These are phyloP conservation scores for Cheirogaleus major DNA, from an alignment of 2,797 vertebrate genomes.

Conservation along the genomic window DNA sequence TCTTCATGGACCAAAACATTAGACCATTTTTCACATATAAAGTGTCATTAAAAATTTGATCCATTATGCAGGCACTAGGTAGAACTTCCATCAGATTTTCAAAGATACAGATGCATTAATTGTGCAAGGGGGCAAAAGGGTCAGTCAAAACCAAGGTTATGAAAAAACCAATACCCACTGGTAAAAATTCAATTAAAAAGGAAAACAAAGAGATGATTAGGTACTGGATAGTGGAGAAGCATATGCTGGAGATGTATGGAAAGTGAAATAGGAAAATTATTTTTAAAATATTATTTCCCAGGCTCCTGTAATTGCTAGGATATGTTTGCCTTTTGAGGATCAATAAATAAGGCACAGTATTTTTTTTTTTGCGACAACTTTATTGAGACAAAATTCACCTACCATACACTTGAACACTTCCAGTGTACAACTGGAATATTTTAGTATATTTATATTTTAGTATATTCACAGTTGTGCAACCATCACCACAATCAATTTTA, in stretches of 20 bases:
- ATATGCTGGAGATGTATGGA: background rate
- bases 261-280: background rate
- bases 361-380: background rate
- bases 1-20: background rate
- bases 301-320: background rate
- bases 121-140: background rate
- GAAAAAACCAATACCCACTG: background rate
- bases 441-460: background rate
- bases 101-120: background rate
- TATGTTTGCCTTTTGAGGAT: background rate
- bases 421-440: background rate
- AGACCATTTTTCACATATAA: background rate
- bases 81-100: background rate
- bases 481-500: background rate
- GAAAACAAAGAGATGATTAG: background rate
- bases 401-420: background rate
- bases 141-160: background rate
- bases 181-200: background rate
- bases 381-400: background rate
- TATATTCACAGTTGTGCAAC: background rate
- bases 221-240: background rate
- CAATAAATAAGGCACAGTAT: background rate
- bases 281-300: background rate
- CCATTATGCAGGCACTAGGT: background rate
- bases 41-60: background rate